phyloP scores from a whole-genome alignment of 2,113 vertebrate genomes.

The Urocolius indicus region DNA sequence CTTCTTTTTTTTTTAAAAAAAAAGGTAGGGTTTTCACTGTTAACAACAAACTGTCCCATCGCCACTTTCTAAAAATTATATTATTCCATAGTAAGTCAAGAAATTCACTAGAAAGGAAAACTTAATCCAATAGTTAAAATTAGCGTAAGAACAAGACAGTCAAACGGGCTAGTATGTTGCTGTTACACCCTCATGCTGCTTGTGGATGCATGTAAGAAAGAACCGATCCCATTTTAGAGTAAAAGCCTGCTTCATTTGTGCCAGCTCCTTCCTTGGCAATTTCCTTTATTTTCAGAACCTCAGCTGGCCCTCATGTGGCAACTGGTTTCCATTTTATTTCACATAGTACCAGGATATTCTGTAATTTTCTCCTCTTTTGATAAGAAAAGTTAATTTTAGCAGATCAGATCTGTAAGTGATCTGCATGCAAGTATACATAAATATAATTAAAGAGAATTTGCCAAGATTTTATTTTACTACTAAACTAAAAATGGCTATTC shows the following conservation, averaged over 20 bases:
- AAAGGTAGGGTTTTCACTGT: too few species aligned
- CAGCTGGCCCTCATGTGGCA: background rate
- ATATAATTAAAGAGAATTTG: background rate
- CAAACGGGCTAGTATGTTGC: background rate
- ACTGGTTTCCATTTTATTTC: background rate
- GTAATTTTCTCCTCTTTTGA: constrained; percentile 27
- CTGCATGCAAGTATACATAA: background rate
- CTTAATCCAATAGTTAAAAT: background rate
- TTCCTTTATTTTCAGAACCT: constrained; percentile 36
- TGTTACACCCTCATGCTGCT: background rate
- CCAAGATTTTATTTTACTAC: background rate
- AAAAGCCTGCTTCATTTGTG: background rate
- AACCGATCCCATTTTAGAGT: background rate
- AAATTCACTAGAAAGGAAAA: background rate
- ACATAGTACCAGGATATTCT: background rate
- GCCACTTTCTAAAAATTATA: too few species aligned
- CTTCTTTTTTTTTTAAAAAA: too few species aligned
- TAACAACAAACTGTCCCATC: too few species aligned
- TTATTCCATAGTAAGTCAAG: too few species aligned
- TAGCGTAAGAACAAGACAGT: background rate
- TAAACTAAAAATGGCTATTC: background rate
- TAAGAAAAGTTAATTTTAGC: constrained; percentile 30
- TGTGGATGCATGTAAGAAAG: background rate
- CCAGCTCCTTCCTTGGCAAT: background rate
- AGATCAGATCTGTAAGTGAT: background rate